phyloP scores from a whole-genome alignment of 2,888 invertebrate species.

The Shargacucullia verbasci region DNA sequence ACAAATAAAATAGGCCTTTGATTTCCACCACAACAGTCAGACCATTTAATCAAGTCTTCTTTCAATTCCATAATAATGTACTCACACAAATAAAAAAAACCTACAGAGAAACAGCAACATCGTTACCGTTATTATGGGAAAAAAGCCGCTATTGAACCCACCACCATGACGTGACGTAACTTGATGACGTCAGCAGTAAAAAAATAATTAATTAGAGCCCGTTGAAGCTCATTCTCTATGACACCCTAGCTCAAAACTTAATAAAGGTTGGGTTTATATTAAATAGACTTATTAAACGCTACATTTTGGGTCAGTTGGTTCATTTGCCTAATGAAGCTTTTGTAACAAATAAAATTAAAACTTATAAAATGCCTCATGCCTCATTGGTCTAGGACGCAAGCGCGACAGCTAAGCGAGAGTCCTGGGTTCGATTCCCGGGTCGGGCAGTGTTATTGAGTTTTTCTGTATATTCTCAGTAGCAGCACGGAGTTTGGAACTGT shows the following conservation, averaged over 20 bases:
- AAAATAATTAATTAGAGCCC: conserved; percentile 32
- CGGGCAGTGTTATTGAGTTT: too few species aligned
- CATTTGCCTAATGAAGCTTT: too few species aligned
- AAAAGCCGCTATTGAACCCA: conserved; percentile 16
- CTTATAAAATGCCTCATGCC: too few species aligned
- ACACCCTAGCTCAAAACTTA: conserved; percentile 17
- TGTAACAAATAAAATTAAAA: too few species aligned
- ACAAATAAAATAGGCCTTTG: conserved; percentile 5
- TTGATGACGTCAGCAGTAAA: conserved; percentile 39
- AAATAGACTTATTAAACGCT: conserved; percentile 7
- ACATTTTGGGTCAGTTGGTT: too few species aligned
- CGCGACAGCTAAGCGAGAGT: too few species aligned
- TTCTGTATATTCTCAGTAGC: too few species aligned
- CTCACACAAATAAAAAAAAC: conserved; percentile 9
- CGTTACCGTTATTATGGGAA: conserved; percentile 6
- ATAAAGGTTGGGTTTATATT: conserved; percentile 16
- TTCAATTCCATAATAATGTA: conserved; percentile 6
- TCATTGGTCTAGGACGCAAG: too few species aligned
- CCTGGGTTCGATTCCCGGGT: too few species aligned
- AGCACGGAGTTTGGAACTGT: too few species aligned
- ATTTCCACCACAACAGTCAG: conserved; percentile 11
- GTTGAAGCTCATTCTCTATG: neutral
- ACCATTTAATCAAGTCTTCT: conserved; percentile 19
- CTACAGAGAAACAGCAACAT: conserved; percentile 24
- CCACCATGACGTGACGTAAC: conserved; percentile 24